Evolutionary conservation across 2,797 vertebrate genomes (phyloP), one percentile per base, ranked within the genome.

Genomic region (Eupleurogrammus muticus): DNA sequence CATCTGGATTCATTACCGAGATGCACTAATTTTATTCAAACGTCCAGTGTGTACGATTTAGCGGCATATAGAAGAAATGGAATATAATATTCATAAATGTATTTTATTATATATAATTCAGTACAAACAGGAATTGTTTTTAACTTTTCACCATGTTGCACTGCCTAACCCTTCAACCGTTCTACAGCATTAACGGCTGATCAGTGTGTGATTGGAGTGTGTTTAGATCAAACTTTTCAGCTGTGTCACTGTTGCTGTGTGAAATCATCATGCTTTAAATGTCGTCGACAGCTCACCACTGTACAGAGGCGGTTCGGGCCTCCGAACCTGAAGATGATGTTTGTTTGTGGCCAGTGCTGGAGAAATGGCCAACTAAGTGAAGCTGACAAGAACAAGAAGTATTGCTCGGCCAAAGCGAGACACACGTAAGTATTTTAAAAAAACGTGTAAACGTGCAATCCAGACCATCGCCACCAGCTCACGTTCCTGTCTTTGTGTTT

Each of bases 261-360:
- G 9, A 38, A 5, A 34, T 20, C n/a, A 14, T 3, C 20, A 9
- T 2, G 8, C 17, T 42, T 66, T 42, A 34, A 20, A n/a, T 63
- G 44, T 36, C 5, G 5, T 49, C 55, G 70, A 79, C 90, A 97
- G 92, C 80, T 95, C 64, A 85, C 95, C 57, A 90, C 49, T 65
- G 77, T 87, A 73, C 92, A 94, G 81, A 92, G 91, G 73, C 96
- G 94, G 78, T 95, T 95, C 16, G 96, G 96, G 47, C 95, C 94
- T 34, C 94, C 96, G 48, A 96, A 97, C 79, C 92, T 98, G 91
- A 98, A 98, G 92, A 95, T 99, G 93, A 97, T 97, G 90, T 98
- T 99, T 93, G 98, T 98, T 50, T 99, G 98, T 81, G 90, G 95
- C 38, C 96, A 97, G 83, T 99, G 98, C 87, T 96, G 97, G 97